Evolutionary conservation across 1,140 invertebrate genomes (phyloP).

Genomic region (Zophobas morio): DNA sequence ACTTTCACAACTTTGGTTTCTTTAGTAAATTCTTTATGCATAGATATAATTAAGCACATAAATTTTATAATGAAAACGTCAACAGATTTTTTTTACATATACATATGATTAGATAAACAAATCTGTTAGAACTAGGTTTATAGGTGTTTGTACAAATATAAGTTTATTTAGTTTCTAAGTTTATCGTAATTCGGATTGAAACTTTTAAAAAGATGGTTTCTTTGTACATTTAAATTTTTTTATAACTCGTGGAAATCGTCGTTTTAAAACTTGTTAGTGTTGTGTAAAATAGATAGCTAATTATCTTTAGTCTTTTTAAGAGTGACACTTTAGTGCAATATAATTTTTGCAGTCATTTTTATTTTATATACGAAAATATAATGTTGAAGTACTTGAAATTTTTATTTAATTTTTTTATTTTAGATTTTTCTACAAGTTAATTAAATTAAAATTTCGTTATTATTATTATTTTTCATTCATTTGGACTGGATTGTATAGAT

Average conservation of each 20-base stretch:
- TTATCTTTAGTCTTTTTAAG: slow-evolving; percentile 12
- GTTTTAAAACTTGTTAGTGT: slow-evolving; percentile 16
- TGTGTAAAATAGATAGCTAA: slow-evolving; percentile 24
- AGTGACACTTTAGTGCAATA: slow-evolving; percentile 16
- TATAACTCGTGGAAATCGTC: slow-evolving; percentile 10
- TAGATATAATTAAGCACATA: slow-evolving; percentile 52
- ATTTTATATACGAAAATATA: neutral
- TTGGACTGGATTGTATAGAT: slow-evolving; percentile 20
- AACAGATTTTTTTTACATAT: slow-evolving; percentile 52
- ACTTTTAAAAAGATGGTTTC: slow-evolving; percentile 35
- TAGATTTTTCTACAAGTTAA: neutral
- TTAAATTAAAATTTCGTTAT: neutral
- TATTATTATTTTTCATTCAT: neutral
- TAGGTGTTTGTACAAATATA: slow-evolving; percentile 52
- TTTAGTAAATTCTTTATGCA: slow-evolving; percentile 31
- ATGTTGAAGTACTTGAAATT: slow-evolving; percentile 32
- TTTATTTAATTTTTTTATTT: slow-evolving; percentile 11
- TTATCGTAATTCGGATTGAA: slow-evolving; percentile 24
- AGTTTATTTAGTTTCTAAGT: slow-evolving; percentile 42
- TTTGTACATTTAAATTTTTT: neutral
- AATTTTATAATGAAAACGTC: slow-evolving; percentile 54
- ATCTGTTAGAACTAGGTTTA: slow-evolving; percentile 46
- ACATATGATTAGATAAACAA: slow-evolving; percentile 12
- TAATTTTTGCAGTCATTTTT: slow-evolving; percentile 11
- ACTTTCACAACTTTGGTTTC: slow-evolving; percentile 27